Percentiles rank a stretch among this genome's conserved stretches.
Conservation (phyloP, 2,113 vertebrate genomes). For the Silurus asotus region DNA sequence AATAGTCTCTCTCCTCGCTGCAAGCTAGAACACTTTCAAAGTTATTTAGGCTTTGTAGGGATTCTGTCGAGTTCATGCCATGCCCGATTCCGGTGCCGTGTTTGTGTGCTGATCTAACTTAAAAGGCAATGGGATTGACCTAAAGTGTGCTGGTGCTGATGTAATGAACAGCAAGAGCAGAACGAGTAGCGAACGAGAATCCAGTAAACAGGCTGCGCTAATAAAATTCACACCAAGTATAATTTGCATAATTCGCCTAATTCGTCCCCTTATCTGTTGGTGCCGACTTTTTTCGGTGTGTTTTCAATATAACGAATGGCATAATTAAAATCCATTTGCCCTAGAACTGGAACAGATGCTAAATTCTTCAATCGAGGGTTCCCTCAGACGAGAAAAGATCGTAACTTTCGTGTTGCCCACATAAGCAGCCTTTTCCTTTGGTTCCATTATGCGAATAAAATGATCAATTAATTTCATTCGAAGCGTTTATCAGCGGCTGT, state of each 20-base stretch:
- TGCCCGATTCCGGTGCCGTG: neutral
- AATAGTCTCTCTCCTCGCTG: constrained; percentile 27
- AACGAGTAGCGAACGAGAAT: neutral
- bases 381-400: neutral
- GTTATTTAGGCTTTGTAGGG: constrained; percentile 19
- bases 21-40: constrained; percentile 28
- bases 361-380: neutral
- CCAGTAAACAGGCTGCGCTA: neutral
- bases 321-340: constrained; percentile 2
- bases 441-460: neutral
- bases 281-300: neutral
- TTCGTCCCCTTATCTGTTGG: neutral
- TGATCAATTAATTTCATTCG: no score
- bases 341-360: constrained; percentile 22
- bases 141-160: constrained; percentile 27
- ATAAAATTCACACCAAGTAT: neutral
- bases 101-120: constrained; percentile 21
- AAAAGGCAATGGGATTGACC: constrained; percentile 33
- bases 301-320: neutral
- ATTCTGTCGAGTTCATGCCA: constrained; percentile 2
- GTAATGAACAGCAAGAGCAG: constrained; percentile 42
- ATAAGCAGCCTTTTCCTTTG: neutral
- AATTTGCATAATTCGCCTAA: neutral
- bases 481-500: neutral
- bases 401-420: neutral